A percentile compares a stretch with the other conserved stretches of the same genome.
Evolutionary conservation across 2,797 vertebrate species (phyloP).

Genomic region (Lemur catta): DNA sequence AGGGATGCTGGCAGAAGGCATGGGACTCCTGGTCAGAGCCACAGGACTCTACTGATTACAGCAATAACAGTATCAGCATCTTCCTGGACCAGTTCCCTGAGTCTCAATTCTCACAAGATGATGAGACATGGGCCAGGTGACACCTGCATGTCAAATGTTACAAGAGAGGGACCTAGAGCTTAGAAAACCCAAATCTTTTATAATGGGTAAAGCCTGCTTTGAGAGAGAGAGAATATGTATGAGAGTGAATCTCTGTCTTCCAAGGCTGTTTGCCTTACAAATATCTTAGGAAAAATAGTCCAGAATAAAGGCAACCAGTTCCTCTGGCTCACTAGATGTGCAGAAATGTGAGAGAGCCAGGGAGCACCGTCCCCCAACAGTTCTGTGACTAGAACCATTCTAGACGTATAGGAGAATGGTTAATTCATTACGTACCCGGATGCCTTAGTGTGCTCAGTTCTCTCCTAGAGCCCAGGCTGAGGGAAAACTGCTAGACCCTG

Average conservation of each 20-base stretch:
- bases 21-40: background rate
- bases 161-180: background rate
- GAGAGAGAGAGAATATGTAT: background rate
- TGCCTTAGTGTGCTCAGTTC: background rate
- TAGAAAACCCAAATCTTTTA: background rate
- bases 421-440: fast-evolving
- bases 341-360: background rate
- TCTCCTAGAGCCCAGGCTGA: background rate
- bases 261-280: background rate
- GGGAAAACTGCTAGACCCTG: background rate
- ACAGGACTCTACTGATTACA: background rate
- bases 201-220: background rate
- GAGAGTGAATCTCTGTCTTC: background rate
- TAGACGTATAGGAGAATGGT: background rate
- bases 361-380: background rate
- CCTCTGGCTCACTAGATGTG: background rate
- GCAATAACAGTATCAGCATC: too few relatives aligned
- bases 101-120: background rate
- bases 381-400: background rate
- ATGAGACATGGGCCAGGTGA: too few relatives aligned
- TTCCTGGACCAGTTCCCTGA: background rate
- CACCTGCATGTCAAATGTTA: too few relatives aligned
- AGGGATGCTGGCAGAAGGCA: background rate
- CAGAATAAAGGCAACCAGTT: background rate
- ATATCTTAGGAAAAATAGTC: background rate